These are phyloP conservation scores for Drosophila erecta DNA, from an alignment of 1,140 invertebrate genomes.

Conservation along the genomic window DNA sequence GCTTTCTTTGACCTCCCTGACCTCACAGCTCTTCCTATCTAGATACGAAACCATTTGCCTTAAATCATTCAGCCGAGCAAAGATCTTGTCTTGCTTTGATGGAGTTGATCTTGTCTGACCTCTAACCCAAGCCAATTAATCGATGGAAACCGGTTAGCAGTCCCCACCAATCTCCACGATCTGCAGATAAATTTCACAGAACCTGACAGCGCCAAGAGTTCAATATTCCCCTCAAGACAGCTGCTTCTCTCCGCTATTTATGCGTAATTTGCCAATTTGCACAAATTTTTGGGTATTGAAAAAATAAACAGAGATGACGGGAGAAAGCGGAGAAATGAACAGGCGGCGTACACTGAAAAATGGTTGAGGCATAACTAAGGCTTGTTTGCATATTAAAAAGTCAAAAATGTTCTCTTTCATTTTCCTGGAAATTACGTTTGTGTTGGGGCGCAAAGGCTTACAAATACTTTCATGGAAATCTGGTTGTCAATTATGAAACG, in stretches of 20 bases:
- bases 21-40: background rate
- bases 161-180: background rate
- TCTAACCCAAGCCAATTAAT: conserved; percentile 12
- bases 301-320: conserved; percentile 5
- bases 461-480: background rate
- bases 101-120: conserved; percentile 23
- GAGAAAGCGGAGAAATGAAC: conserved; percentile 27
- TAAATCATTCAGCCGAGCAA: conserved; percentile 1
- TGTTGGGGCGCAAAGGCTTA: too few species aligned
- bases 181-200: conserved; percentile 11
- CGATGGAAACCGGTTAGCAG: conserved; percentile 23
- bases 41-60: background rate
- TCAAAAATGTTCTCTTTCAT: background rate
- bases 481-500: too few species aligned
- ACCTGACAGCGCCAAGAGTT: conserved; percentile 34
- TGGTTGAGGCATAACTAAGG: background rate
- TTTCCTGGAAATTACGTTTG: too few species aligned
- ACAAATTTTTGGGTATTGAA: conserved; percentile 67
- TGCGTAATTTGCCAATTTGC: conserved; percentile 76
- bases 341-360: conserved; percentile 9
- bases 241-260: conserved; percentile 54
- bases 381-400: too few species aligned
- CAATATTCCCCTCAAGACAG: conserved; percentile 52
- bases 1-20: conserved; percentile 1
- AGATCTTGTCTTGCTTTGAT: conserved; percentile 11